These are phyloP conservation scores for Maconellicoccus hirsutus DNA, from an alignment of 1,140 invertebrate genomes.

Conservation along the genomic window DNA sequence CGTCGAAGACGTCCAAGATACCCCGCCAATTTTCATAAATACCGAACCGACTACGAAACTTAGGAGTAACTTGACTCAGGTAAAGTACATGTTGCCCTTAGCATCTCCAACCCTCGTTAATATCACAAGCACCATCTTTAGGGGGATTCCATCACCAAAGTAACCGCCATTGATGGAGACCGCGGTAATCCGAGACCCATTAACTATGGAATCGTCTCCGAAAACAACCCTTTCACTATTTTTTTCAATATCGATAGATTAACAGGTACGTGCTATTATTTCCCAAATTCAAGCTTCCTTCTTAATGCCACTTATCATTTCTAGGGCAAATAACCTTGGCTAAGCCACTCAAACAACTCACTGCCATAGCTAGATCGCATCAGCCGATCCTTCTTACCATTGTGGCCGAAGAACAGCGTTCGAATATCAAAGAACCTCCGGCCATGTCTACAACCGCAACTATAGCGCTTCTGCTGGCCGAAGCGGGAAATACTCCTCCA, in stretches of 20 bases:
- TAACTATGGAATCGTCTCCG: constrained; percentile 67
- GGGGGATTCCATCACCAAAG: constrained; percentile 51
- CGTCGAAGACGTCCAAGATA: constrained; percentile 74
- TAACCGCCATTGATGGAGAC: constrained; percentile 80
- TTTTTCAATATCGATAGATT: constrained; percentile 74
- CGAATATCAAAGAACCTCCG: constrained; percentile 48
- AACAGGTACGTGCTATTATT: constrained; percentile 47
- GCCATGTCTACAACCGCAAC: constrained; percentile 64
- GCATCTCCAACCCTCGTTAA: neutral
- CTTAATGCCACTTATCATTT: too few species aligned
- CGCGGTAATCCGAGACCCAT: constrained; percentile 68
- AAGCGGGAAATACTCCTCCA: constrained; percentile 56
- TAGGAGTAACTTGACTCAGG: constrained; percentile 23
- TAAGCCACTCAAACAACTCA: constrained; percentile 59
- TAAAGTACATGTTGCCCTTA: neutral
- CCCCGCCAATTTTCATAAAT: constrained; percentile 58
- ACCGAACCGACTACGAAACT: constrained; percentile 25
- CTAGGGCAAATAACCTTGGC: constrained; percentile 44
- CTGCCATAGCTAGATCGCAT: constrained; percentile 58
- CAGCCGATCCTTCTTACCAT: constrained; percentile 69
- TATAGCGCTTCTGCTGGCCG: constrained; percentile 63
- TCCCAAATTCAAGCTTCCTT: neutral
- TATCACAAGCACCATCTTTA: constrained; percentile 31
- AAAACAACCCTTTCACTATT: constrained; percentile 65
- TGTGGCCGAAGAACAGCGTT: constrained; percentile 68